Evolutionary conservation across 1,140 invertebrate genomes (phyloP).

Genomic region (Latrodectus geometricus): DNA sequence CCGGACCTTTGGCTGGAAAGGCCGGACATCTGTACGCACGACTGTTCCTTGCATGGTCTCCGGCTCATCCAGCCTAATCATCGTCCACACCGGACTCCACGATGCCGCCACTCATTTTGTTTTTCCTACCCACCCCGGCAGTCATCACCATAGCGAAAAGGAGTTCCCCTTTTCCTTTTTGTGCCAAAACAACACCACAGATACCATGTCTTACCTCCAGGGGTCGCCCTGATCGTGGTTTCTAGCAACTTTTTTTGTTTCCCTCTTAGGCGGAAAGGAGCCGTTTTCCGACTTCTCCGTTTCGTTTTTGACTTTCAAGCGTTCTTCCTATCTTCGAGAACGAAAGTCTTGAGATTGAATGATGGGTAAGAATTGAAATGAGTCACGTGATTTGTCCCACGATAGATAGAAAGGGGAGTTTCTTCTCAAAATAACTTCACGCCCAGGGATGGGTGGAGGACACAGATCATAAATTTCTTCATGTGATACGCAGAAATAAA

Average conservation of each 20-base stretch:
- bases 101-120: conserved; percentile 1
- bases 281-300: background rate
- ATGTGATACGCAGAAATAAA: too few species aligned
- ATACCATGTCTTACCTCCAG: background rate
- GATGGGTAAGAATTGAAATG: background rate
- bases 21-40: conserved; percentile 1
- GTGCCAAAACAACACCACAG: background rate
- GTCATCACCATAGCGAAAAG: background rate
- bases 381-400: background rate
- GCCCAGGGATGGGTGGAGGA: too few species aligned
- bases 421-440: too few species aligned
- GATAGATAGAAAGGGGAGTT: background rate
- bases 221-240: background rate
- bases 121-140: background rate
- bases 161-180: background rate
- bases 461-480: too few species aligned
- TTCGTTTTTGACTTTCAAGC: background rate
- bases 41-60: conserved; percentile 22
- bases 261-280: background rate
- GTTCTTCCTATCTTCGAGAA: background rate
- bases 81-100: conserved; percentile 9
- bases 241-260: background rate
- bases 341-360: background rate
- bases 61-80: conserved; percentile 33
- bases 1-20: background rate